Conservation (phyloP, 2,113 vertebrate species). For the Phylloscopus whistleri region DNA sequence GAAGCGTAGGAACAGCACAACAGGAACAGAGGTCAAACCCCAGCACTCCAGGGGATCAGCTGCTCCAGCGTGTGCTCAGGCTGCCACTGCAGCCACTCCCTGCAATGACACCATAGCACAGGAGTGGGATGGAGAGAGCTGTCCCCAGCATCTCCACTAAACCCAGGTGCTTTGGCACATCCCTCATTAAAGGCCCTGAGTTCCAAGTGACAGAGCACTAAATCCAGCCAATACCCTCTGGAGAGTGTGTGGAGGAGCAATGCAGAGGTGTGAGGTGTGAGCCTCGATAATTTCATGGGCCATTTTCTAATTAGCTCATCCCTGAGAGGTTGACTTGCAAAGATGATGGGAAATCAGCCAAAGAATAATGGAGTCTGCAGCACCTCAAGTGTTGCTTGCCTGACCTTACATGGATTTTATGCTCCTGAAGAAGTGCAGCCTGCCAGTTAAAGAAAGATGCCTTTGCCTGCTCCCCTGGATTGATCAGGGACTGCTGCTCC, state of each 20-base stretch:
- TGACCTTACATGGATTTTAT: neutral
- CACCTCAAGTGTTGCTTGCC: neutral
- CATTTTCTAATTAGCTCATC: conserved; percentile 44
- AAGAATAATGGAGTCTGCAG: neutral
- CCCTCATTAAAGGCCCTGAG: conserved; percentile 57
- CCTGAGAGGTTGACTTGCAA: conserved; percentile 40
- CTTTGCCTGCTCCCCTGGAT: neutral
- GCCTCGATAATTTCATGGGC: conserved; percentile 35
- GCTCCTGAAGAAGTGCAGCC: neutral
- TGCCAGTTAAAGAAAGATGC: neutral
- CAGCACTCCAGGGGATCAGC: neutral
- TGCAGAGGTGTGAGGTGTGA: neutral
- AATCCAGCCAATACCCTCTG: neutral
- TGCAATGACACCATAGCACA: neutral
- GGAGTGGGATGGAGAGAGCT: neutral
- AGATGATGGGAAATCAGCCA: neutral
- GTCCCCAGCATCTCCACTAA: conserved; percentile 4
- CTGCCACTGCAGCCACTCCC: neutral
- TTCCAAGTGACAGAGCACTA: conserved; percentile 54
- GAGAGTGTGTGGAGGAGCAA: conserved; percentile 47
- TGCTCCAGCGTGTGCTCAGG: neutral
- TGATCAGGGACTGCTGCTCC: neutral
- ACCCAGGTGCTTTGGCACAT: conserved; percentile 50
- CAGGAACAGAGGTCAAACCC: neutral
- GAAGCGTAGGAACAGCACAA: neutral